Evolutionary conservation across 2,888 invertebrate species (phyloP).

Genomic region (Eurytoma californica): DNA sequence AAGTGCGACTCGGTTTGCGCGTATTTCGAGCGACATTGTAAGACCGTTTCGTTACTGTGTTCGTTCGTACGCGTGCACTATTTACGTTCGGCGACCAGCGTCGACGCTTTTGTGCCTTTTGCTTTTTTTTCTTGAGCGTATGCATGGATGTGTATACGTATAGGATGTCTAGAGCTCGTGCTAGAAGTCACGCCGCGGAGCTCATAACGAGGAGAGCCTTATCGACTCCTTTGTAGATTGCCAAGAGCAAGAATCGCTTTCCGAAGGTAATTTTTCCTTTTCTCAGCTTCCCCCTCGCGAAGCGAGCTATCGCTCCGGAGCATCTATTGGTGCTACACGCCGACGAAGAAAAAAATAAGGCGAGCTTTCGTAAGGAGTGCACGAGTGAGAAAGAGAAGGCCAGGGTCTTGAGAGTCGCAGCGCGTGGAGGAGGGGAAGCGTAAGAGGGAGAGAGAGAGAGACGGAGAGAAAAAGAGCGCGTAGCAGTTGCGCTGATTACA

Average conservation of each 20-base stretch:
- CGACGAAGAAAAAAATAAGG: conserved; percentile 13
- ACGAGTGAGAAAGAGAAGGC: not conserved
- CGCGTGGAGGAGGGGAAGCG: not conserved
- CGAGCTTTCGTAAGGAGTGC: not conserved
- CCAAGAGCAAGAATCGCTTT: conserved; percentile 36
- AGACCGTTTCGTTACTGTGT: too few relatives aligned
- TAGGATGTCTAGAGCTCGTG: not conserved
- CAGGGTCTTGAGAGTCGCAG: not conserved
- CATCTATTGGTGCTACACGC: conserved; percentile 30
- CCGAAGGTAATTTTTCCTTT: not conserved
- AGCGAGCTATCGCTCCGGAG: conserved; percentile 10
- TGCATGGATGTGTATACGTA: not conserved
- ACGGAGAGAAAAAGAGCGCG: conserved; percentile 8
- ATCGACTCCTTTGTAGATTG: conserved; percentile 45
- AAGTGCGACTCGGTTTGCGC: too few relatives aligned
- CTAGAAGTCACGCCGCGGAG: conserved; percentile 39
- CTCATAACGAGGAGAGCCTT: conserved; percentile 44
- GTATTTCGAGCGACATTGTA: too few relatives aligned
- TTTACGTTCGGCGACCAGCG: conserved; percentile 1
- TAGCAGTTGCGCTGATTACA: conserved; percentile 23
- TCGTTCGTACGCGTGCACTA: not conserved
- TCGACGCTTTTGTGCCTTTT: not conserved
- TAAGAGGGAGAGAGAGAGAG: not conserved
- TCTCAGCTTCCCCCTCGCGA: not conserved
- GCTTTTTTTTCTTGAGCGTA: not conserved